Evolutionary conservation across 2,113 vertebrate species (phyloP), one percentile per base, ranked within the genome.

Genomic region (Barnardius zonarius): DNA sequence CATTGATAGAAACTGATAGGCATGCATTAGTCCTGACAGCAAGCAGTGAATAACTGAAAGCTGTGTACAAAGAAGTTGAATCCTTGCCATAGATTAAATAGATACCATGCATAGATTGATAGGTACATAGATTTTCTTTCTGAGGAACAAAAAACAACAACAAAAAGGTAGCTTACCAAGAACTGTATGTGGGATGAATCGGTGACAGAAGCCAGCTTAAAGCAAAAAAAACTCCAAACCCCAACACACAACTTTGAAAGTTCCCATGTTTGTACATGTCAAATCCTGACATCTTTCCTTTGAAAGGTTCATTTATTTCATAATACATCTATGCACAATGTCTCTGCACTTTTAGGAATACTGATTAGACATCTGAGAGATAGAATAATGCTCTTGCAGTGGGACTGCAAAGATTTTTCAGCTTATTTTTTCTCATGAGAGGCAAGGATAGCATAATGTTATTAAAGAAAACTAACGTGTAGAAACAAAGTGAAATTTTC

Each of bases 21-120:
- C 91, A 81, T 97, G 92, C 77, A 92, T 90, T 96, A 63, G 59
- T 73, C 92, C 52, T 95, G 92, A 94, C 91, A 97, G 94, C 93
- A 63, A 67, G 63, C 75, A 31, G 62, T 91, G 94, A 93, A 84
- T 73, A 86, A 90, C 66, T 84, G 74, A 95, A 93, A 88, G 72
- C 82, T 83, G 66, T 6, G 78, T 76, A 66, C 81, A 91, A 79
- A 94, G 96, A 96, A n/a, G 49, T 79, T 96, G 93, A 93, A 93
- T 85, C 17, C 20, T 83, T 93, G 83, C 62, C 83, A 86, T 9
- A 93, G 70, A 94, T 95, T 94, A 91, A 92, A 86, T n/a, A 95
- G 92, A 88, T 91, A 78, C 68, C 3, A 2, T 61, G 72, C 78
- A 77, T 46, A 85, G 84, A 94, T 92, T 88, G 88, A 96, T 94